Percentiles rank a stretch among this genome's conserved stretches.
phyloP scores from a whole-genome alignment of 2,888 invertebrate genomes.

The Dascillus cervinus region DNA sequence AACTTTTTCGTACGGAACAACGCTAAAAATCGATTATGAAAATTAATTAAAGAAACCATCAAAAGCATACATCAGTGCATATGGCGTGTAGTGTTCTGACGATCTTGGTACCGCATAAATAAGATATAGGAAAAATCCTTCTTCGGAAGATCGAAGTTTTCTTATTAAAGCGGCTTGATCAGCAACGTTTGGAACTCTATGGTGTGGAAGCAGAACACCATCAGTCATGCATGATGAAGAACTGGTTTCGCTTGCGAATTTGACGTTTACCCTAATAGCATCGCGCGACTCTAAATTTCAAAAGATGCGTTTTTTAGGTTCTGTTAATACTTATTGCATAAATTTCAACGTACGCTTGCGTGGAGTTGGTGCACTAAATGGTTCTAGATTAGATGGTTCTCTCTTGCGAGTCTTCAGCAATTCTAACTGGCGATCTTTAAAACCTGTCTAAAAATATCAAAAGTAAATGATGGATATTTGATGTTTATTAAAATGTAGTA shows the following conservation, averaged over 20 bases:
- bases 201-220: constrained; percentile 27
- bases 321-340: neutral
- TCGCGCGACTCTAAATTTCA: no score
- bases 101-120: constrained; percentile 64
- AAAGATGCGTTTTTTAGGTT: neutral
- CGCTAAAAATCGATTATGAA: constrained; percentile 44
- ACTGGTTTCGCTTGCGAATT: neutral
- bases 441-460: no score
- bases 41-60: no score
- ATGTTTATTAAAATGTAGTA: no score
- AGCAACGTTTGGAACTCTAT: constrained; percentile 30
- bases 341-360: neutral
- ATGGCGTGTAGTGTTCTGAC: constrained; percentile 67
- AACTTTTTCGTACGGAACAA: constrained; percentile 64
- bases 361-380: neutral
- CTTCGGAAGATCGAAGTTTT: constrained; percentile 48
- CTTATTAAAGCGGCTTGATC: constrained; percentile 44
- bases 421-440: constrained; percentile 44
- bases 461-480: no score
- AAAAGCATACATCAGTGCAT: constrained; percentile 63
- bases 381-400: no score
- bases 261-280: no score
- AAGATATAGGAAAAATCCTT: constrained; percentile 69
- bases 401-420: constrained; percentile 29
- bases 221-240: neutral